Base-by-base conservation (phyloP, 2,888 invertebrate species). In the Agriopis aurantiaria region DNA sequence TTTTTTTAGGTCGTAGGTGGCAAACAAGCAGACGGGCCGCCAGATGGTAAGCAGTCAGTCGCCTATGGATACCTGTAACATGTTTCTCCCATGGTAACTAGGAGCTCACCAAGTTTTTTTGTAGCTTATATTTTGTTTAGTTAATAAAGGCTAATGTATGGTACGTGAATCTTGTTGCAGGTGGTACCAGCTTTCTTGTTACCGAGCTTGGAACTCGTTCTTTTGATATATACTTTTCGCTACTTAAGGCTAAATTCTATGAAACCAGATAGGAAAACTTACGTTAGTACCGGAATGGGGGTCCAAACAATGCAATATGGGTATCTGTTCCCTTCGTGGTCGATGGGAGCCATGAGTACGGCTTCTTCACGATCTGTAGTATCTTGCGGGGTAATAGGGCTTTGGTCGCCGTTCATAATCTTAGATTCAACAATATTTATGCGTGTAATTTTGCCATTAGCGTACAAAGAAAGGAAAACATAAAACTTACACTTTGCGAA, bases 301-400 rank as follows among this genome's bases (percentile, higher is more conserved):
- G 99, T 99, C 99, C 99, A 99, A 5, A 99, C 99, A 69, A 99
- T 97, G 83, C 98, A 98, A 86, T 96, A 98, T 0, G 99, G 99
- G 91, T 96, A 99, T 82, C 97, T 94, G 81, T 95, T 95, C 52
- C 95, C 91, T 45, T 93, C 89, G 74, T 89, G 94, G 83, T 96
- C 96, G 57, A 96, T 96, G 23, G 90, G 87, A 82, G 92, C 92
- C 92, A 93, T 92, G 17, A 92, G 81, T 2, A 86, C 86, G 23
- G 85, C 83, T 82, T 91, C 88, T 78, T 93, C 93, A 4, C 82
- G 86, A 75, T 92, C 89, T 70, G 79, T 77, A 17, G 85, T 68
- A 59, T 88, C 85, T 65, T 85, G 69, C 68, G 88, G 88, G 77
- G 88, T 91, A 6, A 82, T 84, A 69, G 89, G 89, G 75, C 90